A percentile compares a stretch with the other conserved stretches of the same genome.
phyloP scores from a whole-genome alignment of 2,113 vertebrate species.

The Crotalus helleri region DNA sequence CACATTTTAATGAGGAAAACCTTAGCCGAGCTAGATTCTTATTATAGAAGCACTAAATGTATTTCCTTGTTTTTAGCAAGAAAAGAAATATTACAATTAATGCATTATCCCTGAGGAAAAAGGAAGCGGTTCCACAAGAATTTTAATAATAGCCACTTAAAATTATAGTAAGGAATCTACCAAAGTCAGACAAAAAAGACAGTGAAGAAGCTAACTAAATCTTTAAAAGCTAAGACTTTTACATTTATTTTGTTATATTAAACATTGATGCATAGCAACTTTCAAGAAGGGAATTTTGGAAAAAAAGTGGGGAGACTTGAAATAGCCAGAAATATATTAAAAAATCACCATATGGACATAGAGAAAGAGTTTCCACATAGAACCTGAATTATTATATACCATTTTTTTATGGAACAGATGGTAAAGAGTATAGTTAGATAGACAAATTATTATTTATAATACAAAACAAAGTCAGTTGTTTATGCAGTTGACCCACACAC shows the following conservation, averaged over 20 bases:
- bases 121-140: background rate
- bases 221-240: background rate
- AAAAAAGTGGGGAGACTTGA: background rate
- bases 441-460: background rate
- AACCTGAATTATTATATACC: background rate
- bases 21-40: background rate
- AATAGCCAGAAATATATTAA: background rate
- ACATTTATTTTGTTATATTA: background rate
- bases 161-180: background rate
- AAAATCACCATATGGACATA: background rate
- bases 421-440: background rate
- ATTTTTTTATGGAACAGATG: background rate
- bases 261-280: background rate
- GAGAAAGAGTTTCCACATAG: background rate
- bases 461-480: background rate
- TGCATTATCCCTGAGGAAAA: background rate
- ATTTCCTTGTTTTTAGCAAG: background rate
- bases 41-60: background rate
- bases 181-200: background rate
- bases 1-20: background rate
- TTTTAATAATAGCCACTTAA: background rate
- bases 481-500: background rate
- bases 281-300: background rate
- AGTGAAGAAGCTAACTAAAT: background rate
- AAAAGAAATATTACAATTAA: background rate